Base-by-base conservation (phyloP, 2,113 vertebrate genomes). In the Ginglymostoma cirratum region DNA sequence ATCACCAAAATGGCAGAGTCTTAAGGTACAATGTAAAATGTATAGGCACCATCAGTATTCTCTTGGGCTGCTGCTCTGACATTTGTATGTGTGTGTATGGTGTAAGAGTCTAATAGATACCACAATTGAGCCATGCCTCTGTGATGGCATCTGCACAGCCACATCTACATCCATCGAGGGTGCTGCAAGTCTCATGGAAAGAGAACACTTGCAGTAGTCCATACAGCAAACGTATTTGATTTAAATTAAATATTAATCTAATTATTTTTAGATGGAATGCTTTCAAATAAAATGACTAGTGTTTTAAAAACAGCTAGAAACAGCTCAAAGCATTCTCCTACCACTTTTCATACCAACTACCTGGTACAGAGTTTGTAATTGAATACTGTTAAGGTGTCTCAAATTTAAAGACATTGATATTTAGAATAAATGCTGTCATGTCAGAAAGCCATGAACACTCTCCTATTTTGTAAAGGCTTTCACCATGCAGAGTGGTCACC, bases 381-480 rank as follows among this genome's bases (percentile, higher is more conserved):
- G 80, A 38, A 83, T 83, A 83, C 30, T 15, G 17, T 83, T 38
- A 14, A 83, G 42, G 10, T 42, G 8, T 38, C 14, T 42, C 80
- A 42, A 14, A 83, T 38, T 83, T 14, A 80, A 42, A 42, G 80
- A 19, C 2, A 2, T 42, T 24, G 23, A n/a, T 12, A 45, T 86
- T 48, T 38, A 86, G 19, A 10, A 14, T 72, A 30, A 30, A 72
- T 30, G 8, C 7, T 86, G 83, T 87, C 85, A 87, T 87, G 45
- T 24, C 24, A 48, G 23, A 48, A 3, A 52, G 45, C 48, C 15
- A 87, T 87, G 48, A 45, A 87, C 48, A 76, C 30, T 2, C 30
- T n/a, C 72, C 96, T 96, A 65, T 38, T 96, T 95, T 96, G 96
- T 85, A 96, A 96, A 95, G 94, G 0, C 92, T 96, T 96, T 96